These are phyloP conservation scores for Labeo calbasu DNA, from an alignment of 2,797 vertebrate species.

Conservation along the genomic window DNA sequence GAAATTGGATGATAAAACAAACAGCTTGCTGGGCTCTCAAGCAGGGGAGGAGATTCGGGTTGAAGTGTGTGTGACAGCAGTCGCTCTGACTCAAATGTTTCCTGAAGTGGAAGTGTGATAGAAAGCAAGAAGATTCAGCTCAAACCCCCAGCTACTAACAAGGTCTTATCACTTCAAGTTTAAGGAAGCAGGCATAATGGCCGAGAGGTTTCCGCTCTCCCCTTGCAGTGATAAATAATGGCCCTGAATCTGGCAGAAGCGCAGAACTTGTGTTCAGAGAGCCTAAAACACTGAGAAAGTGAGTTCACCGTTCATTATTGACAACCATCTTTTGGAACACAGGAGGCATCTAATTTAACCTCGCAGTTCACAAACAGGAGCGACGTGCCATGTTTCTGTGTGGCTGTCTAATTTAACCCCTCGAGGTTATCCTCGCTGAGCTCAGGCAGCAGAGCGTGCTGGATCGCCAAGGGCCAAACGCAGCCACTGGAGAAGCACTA, in stretches of 20 bases:
- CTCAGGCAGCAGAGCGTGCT: background rate
- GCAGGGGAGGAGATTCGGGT: conserved; percentile 59
- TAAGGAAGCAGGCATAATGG: conserved; percentile 53
- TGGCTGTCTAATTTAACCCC: conserved; percentile 21
- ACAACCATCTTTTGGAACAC: background rate
- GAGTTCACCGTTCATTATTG: background rate
- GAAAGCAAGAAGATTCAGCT: conserved; percentile 47
- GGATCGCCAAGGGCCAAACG: conserved; percentile 1
- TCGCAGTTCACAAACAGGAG: background rate
- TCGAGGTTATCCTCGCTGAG: background rate
- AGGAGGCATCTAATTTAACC: conserved; percentile 28
- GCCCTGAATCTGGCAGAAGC: conserved; percentile 58
- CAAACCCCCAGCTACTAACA: conserved; percentile 43
- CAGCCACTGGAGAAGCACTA: conserved; percentile 37
- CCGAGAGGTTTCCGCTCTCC: conserved; percentile 55
- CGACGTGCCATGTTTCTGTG: background rate
- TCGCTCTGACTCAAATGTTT: conserved; percentile 54
- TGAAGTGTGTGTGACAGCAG: conserved; percentile 68
- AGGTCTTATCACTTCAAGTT: conserved; percentile 46
- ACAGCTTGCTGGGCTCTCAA: conserved; percentile 62
- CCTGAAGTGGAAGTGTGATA: conserved; percentile 50
- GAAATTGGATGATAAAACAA: conserved; percentile 23
- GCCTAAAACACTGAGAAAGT: background rate
- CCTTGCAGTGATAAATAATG: conserved; percentile 57
- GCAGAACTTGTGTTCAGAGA: conserved; percentile 58